Conservation (phyloP, 2,888 invertebrate species). For the Apodemia duryi region DNA sequence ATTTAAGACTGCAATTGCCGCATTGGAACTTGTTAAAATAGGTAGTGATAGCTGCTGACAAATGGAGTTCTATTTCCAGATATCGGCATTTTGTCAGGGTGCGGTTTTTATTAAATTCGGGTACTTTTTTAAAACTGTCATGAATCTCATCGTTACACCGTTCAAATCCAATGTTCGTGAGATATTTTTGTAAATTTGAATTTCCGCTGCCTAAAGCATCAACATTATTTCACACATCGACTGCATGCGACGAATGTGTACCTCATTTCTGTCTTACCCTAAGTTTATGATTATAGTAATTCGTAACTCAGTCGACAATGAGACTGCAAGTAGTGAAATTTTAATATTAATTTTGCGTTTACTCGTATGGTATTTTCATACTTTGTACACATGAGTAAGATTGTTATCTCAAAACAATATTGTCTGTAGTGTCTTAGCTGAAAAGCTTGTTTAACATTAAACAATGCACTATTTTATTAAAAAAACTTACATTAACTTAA, state of each 20-base stretch:
- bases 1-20: constrained; percentile 42
- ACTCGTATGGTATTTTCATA: too few relatives aligned
- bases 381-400: too few relatives aligned
- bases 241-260: not conserved
- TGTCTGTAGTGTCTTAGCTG: too few relatives aligned
- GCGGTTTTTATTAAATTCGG: constrained; percentile 52
- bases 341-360: too few relatives aligned
- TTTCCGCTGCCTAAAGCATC: not conserved
- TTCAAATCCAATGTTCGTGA: not conserved
- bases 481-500: too few relatives aligned
- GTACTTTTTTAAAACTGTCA: not conserved
- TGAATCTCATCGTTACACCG: not conserved
- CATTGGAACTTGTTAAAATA: constrained; percentile 60
- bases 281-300: too few relatives aligned
- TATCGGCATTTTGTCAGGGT: constrained; percentile 73
- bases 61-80: constrained; percentile 79
- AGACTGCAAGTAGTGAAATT: too few relatives aligned
- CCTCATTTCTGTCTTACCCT: not conserved
- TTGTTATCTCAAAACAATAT: too few relatives aligned
- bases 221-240: constrained; percentile 3
- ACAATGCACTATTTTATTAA: too few relatives aligned
- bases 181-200: constrained; percentile 5
- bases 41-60: constrained; percentile 71
- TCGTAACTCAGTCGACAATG: too few relatives aligned
- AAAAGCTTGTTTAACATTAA: too few relatives aligned